phyloP scores from a whole-genome alignment of 2,888 invertebrate genomes.

The Drosophila rubida region DNA sequence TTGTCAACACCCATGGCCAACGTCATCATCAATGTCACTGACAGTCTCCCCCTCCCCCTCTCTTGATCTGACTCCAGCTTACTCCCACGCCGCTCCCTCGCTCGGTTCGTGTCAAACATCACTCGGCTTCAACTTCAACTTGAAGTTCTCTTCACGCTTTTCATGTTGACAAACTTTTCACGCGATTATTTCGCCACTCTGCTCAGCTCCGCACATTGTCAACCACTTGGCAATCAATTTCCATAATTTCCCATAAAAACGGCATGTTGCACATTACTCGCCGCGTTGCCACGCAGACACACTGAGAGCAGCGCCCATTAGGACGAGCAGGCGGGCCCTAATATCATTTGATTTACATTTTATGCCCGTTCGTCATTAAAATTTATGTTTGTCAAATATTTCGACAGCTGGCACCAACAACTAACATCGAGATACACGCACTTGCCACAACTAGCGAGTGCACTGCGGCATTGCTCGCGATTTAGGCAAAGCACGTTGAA shows the following conservation, averaged over 20 bases:
- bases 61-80: not conserved
- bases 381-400: constrained; percentile 59
- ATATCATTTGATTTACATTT: constrained; percentile 74
- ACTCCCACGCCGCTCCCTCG: not conserved
- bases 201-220: constrained; percentile 3
- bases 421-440: not conserved
- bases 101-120: constrained; percentile 54
- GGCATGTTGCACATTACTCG: constrained; percentile 59
- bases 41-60: constrained; percentile 14
- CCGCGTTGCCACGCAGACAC: constrained; percentile 9
- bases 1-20: constrained; percentile 72
- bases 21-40: constrained; percentile 76
- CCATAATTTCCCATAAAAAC: constrained; percentile 77
- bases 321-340: constrained; percentile 56
- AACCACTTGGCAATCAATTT: constrained; percentile 70
- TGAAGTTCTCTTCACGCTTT: constrained; percentile 56
- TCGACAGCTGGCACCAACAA: constrained; percentile 56
- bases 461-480: not conserved
- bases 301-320: constrained; percentile 49
- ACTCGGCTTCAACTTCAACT: constrained; percentile 52
- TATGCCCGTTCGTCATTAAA: constrained; percentile 70
- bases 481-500: too few relatives aligned
- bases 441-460: not conserved
- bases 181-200: constrained; percentile 48
- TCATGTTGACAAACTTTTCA: constrained; percentile 58